Base-by-base conservation (phyloP, 2,888 invertebrate genomes). In the Eupsilia transversa region DNA sequence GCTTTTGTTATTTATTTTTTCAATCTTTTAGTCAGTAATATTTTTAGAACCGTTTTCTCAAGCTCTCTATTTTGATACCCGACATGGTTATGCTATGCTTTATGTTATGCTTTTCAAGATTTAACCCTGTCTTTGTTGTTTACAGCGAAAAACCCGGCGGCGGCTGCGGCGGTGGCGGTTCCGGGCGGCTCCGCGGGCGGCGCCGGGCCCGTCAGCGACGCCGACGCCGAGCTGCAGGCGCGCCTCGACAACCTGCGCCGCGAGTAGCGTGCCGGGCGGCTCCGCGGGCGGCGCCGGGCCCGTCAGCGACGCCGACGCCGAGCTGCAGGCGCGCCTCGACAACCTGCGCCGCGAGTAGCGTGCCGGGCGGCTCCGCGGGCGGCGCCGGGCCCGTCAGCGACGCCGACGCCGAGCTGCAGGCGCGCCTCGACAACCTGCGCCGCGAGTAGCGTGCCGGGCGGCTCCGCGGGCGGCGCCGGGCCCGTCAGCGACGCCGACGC, bases 181-280 rank as follows among this genome's bases (percentile, higher is more conserved):
- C 94, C 92, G 61, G 94, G 79, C 93, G 94, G 92, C 60, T 97
- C 96, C 94, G 94, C 20, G 93, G 94, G 30, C 97, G 94, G n/a
- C 17, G 69, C 59, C 9, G 95, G 20, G 94, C 95, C 33, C 90
- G 1, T 97, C 75, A 97, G 97, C n/a, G 99, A 98, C 94, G 99
- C 99, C 1, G 99, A 99, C 96, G 99, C 99, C 33, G 99, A 99
- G 96, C 97, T 99, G 84, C 99, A 99, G 96, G 99, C 99, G 71
- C 97, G 99, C 85, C 97, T 99, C 89, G 99, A 99, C 96, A 99
- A 99, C 96, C 97, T 99, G 91, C 97, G 99, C 89, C 97, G 99
- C 86, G 99, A 99, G 97, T 98, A 97, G 86, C 83, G 63, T 10
- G 30, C 94, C 92, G 61, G 94, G 79, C 93, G 94, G 92, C 60